phyloP scores from a whole-genome alignment of 1,140 invertebrate species.

The Chlorops oryzae region DNA sequence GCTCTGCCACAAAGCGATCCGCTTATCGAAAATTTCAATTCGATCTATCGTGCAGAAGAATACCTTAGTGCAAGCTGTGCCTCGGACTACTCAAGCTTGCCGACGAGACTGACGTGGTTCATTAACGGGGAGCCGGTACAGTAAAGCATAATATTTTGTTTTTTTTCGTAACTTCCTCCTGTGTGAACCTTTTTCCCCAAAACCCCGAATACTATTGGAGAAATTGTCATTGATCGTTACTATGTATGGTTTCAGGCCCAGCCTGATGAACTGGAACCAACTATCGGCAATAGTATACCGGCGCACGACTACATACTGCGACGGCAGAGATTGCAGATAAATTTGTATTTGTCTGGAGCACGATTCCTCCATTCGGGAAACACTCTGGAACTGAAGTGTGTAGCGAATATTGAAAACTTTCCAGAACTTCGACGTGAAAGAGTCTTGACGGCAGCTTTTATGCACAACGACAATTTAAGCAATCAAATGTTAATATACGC shows the following conservation, averaged over 20 bases:
- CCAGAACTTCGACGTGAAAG: constrained; percentile 37
- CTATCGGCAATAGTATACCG: constrained; percentile 36
- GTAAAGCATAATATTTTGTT: no score
- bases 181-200: no score
- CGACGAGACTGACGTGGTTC: constrained; percentile 57
- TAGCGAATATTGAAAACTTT: constrained; percentile 46
- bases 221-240: neutral
- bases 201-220: no score
- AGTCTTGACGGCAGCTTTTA: constrained; percentile 29
- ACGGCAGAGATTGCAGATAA: constrained; percentile 35
- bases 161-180: no score
- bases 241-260: constrained; percentile 33
- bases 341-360: constrained; percentile 41
- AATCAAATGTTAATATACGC: constrained; percentile 45
- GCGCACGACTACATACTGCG: constrained; percentile 42
- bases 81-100: constrained; percentile 54
- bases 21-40: constrained; percentile 52
- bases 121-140: constrained; percentile 57
- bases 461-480: constrained; percentile 42
- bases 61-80: constrained; percentile 55
- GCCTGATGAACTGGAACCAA: constrained; percentile 36
- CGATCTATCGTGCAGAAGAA: constrained; percentile 54
- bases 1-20: constrained; percentile 55
- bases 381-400: constrained; percentile 39
- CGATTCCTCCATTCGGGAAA: constrained; percentile 29